A percentile compares a stretch with the other conserved stretches of the same genome.
Evolutionary conservation across 2,888 invertebrate species (phyloP).

Genomic region (Andricus curvator): DNA sequence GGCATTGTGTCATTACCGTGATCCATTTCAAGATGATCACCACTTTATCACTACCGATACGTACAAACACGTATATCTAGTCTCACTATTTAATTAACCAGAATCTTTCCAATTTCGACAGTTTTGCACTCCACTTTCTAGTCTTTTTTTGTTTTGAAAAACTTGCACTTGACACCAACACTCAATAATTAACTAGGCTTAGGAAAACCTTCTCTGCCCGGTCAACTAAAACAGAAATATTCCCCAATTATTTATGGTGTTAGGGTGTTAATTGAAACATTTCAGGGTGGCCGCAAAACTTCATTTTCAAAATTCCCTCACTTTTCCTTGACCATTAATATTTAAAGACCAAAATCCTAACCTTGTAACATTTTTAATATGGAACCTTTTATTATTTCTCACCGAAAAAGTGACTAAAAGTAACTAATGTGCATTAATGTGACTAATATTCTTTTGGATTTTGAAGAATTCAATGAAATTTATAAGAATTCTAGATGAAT

Average conservation of each 20-base stretch:
- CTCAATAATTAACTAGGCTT: slow-evolving; percentile 3
- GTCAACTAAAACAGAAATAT: slow-evolving; percentile 6
- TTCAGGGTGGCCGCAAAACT: no score
- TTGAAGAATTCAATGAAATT: no score
- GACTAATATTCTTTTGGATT: no score
- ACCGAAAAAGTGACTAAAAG: no score
- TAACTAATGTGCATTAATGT: no score
- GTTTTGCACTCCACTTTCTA: neutral
- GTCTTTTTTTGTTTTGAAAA: neutral
- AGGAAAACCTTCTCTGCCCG: neutral
- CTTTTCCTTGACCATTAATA: no score
- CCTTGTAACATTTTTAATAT: no score
- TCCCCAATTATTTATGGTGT: neutral
- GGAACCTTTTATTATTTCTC: no score
- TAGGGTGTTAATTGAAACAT: neutral
- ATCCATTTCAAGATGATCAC: neutral
- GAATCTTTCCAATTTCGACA: neutral
- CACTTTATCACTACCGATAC: slow-evolving; percentile 6
- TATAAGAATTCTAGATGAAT: no score
- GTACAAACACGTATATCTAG: neutral
- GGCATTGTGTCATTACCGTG: neutral
- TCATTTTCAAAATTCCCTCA: no score
- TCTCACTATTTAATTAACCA: neutral
- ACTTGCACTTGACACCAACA: slow-evolving; percentile 8
- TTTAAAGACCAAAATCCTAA: no score